These are phyloP conservation scores for Ennomos quercinarius DNA, from an alignment of 2,888 invertebrate species.

Conservation along the genomic window DNA sequence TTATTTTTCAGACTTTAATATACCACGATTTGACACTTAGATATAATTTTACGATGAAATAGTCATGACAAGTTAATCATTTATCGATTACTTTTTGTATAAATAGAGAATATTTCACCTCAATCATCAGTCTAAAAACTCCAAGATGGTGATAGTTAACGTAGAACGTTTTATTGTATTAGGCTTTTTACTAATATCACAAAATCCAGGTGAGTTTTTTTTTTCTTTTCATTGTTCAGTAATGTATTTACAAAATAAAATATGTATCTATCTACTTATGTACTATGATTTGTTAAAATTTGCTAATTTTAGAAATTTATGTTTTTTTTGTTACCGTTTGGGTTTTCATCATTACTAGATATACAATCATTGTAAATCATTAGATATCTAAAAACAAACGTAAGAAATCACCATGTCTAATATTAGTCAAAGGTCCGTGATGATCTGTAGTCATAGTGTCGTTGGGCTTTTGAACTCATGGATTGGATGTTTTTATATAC, in stretches of 20 bases:
- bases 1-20: not conserved
- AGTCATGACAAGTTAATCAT: slow-evolving; percentile 15
- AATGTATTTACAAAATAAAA: not conserved
- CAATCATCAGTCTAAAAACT: slow-evolving; percentile 35
- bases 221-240: not conserved
- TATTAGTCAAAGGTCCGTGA: no score
- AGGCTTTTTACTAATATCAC: slow-evolving; percentile 36
- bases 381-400: no score
- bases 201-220: slow-evolving; percentile 11
- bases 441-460: no score
- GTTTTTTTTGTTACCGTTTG: no score
- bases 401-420: no score
- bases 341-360: no score
- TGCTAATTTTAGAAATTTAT: no score
- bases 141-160: slow-evolving; percentile 43
- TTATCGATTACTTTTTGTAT: slow-evolving; percentile 42
- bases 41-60: slow-evolving; percentile 22
- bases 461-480: no score
- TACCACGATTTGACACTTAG: slow-evolving; percentile 22
- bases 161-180: slow-evolving; percentile 33
- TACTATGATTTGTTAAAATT: no score
- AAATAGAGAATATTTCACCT: slow-evolving; percentile 15
- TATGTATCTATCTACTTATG: no score
- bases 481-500: no score
- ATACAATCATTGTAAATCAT: no score